phyloP scores from a whole-genome alignment of 2,888 invertebrate species.

The Torymus aiolomorphi region DNA sequence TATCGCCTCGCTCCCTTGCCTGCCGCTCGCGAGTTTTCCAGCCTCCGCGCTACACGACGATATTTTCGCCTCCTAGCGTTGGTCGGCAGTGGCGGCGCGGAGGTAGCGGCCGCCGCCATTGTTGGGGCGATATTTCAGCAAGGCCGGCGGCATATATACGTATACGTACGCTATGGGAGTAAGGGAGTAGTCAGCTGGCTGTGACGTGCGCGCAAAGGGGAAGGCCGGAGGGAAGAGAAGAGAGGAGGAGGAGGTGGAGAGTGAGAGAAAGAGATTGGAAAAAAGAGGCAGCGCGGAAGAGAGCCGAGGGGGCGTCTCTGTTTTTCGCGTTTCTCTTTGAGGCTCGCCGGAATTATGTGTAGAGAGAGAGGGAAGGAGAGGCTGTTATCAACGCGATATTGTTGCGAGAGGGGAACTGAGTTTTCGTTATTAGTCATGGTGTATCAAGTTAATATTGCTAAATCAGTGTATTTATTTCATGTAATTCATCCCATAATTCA shows the following conservation, averaged over 20 bases:
- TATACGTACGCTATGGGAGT: slow-evolving; percentile 52
- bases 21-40: slow-evolving; percentile 67
- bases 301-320: not conserved
- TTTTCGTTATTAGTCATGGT: too few species aligned
- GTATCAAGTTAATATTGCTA: too few species aligned
- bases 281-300: not conserved
- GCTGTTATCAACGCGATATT: too few species aligned
- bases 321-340: slow-evolving; percentile 5
- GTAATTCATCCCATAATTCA: too few species aligned
- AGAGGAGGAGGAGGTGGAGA: slow-evolving; percentile 8
- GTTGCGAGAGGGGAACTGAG: too few species aligned
- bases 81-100: slow-evolving; percentile 17
- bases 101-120: slow-evolving; percentile 69
- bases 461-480: too few species aligned
- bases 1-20: slow-evolving; percentile 61
- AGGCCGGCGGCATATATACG: slow-evolving; percentile 66
- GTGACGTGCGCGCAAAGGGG: slow-evolving; percentile 70
- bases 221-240: not conserved
- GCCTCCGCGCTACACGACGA: slow-evolving; percentile 56
- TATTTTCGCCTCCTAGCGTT: slow-evolving; percentile 65
- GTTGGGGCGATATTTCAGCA: slow-evolving; percentile 75
- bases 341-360: not conserved
- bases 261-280: not conserved
- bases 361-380: not conserved
- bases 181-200: slow-evolving; percentile 74